Conservation (phyloP, 2,888 invertebrate species). For the Tridacna crocea region DNA sequence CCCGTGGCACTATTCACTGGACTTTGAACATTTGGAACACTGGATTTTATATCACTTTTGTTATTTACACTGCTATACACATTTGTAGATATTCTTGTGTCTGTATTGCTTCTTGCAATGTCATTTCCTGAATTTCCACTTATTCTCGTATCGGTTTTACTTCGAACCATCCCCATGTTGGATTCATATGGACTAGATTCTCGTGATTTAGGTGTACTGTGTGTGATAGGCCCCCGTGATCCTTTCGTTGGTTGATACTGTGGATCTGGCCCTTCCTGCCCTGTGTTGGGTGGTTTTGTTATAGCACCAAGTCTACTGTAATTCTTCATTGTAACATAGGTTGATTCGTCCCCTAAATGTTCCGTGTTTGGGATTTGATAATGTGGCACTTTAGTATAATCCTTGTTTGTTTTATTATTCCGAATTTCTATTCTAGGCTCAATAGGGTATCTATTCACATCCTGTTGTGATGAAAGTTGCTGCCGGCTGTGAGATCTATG, state of each 20-base stretch:
- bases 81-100: slow-evolving; percentile 14
- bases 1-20: slow-evolving; percentile 23
- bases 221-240: slow-evolving; percentile 46
- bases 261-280: slow-evolving; percentile 61
- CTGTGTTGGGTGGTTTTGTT: slow-evolving; percentile 3
- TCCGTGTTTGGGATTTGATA: neutral
- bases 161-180: slow-evolving; percentile 23
- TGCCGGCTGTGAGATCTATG: slow-evolving; percentile 39
- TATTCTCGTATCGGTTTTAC: slow-evolving; percentile 11
- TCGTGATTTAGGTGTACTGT: slow-evolving; percentile 66
- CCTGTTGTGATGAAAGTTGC: slow-evolving; percentile 30
- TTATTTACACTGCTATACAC: slow-evolving; percentile 12
- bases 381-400: neutral
- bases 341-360: slow-evolving; percentile 40
- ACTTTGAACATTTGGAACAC: slow-evolving; percentile 16
- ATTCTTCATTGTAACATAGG: slow-evolving; percentile 54
- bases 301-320: slow-evolving; percentile 19
- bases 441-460: slow-evolving; percentile 40
- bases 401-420: slow-evolving; percentile 17
- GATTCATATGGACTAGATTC: slow-evolving; percentile 67
- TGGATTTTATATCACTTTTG: neutral
- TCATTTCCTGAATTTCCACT: neutral
- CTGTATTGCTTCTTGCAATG: slow-evolving; percentile 11
- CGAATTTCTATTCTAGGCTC: slow-evolving; percentile 54
- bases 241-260: slow-evolving; percentile 56